Evolutionary conservation across 2,797 vertebrate species (phyloP).

Genomic region (Sphaeramia orbicularis): DNA sequence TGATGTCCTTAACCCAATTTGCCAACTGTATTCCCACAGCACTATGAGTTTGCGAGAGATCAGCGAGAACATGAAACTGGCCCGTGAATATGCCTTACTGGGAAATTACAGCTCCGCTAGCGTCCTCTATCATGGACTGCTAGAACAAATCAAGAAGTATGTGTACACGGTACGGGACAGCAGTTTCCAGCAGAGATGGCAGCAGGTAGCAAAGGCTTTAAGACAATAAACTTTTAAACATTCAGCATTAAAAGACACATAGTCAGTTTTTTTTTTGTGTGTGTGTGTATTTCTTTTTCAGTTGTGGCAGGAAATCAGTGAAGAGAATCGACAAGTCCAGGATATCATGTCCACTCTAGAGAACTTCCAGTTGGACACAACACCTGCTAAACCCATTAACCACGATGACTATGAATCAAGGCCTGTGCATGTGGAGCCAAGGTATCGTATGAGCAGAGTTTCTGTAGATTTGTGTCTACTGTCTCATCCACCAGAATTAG

Average conservation of each 20-base stretch:
- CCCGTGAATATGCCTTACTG: slow-evolving; percentile 95
- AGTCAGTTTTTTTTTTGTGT: neutral
- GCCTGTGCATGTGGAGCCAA: slow-evolving; percentile 91
- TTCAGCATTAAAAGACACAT: neutral
- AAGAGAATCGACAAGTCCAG: slow-evolving; percentile 94
- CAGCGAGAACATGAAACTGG: slow-evolving; percentile 96
- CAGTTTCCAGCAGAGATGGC: slow-evolving; percentile 93
- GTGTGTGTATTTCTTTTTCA: slow-evolving; percentile 65
- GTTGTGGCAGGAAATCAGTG: slow-evolving; percentile 96
- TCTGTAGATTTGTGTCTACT: too few relatives aligned
- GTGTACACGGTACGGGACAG: slow-evolving; percentile 89
- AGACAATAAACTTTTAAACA: neutral
- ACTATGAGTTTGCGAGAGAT: slow-evolving; percentile 97
- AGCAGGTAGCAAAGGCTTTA: slow-evolving; percentile 85
- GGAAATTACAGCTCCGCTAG: slow-evolving; percentile 97
- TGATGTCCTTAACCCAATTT: too few relatives aligned
- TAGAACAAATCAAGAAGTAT: slow-evolving; percentile 96
- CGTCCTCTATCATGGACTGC: slow-evolving; percentile 94
- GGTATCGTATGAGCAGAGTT: slow-evolving; percentile 77
- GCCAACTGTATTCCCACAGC: slow-evolving; percentile 1
- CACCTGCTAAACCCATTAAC: slow-evolving; percentile 89
- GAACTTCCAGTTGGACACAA: slow-evolving; percentile 91
- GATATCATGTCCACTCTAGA: slow-evolving; percentile 95
- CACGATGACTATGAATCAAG: slow-evolving; percentile 87
- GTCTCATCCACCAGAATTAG: too few relatives aligned